These are phyloP conservation scores for Dromius quadrimaculatus DNA, from an alignment of 2,888 invertebrate genomes.

Conservation along the genomic window DNA sequence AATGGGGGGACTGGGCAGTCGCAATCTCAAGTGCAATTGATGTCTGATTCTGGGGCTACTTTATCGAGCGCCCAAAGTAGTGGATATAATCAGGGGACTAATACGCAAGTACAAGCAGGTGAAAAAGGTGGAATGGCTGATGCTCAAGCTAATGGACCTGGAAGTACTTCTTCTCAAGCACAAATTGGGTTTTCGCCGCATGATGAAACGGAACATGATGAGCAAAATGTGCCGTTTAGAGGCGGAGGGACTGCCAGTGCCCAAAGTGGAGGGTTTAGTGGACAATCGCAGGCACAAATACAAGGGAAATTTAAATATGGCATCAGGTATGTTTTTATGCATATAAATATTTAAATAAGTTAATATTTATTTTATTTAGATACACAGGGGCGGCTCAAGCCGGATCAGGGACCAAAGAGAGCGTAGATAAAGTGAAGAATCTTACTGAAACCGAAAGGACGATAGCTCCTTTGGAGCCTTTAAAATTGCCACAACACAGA, in stretches of 20 bases:
- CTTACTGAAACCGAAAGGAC: conserved; percentile 27
- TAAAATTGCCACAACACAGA: conserved; percentile 35
- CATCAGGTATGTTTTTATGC: conserved; percentile 63
- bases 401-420: conserved; percentile 73
- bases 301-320: conserved; percentile 82
- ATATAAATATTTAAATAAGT: too few relatives aligned
- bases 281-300: conserved; percentile 86
- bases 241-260: conserved; percentile 85
- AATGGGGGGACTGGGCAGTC: conserved; percentile 80
- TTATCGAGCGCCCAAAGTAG: conserved; percentile 82
- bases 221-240: conserved; percentile 72
- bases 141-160: conserved; percentile 86
- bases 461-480: conserved; percentile 53
- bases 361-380: too few relatives aligned
- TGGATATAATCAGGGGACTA: conserved; percentile 81
- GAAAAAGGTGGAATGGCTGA: conserved; percentile 87
- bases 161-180: conserved; percentile 88
- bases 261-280: conserved; percentile 80
- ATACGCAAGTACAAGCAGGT: conserved; percentile 84
- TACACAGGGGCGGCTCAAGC: conserved; percentile 83
- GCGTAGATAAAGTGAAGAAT: conserved; percentile 34
- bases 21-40: conserved; percentile 81
- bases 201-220: conserved; percentile 70
- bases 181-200: conserved; percentile 88
- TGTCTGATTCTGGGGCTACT: conserved; percentile 81